Percentiles rank a stretch among this genome's conserved stretches.
Evolutionary conservation across 2,888 invertebrate species (phyloP).

Genomic region (Nephrocerus scutellatus): DNA sequence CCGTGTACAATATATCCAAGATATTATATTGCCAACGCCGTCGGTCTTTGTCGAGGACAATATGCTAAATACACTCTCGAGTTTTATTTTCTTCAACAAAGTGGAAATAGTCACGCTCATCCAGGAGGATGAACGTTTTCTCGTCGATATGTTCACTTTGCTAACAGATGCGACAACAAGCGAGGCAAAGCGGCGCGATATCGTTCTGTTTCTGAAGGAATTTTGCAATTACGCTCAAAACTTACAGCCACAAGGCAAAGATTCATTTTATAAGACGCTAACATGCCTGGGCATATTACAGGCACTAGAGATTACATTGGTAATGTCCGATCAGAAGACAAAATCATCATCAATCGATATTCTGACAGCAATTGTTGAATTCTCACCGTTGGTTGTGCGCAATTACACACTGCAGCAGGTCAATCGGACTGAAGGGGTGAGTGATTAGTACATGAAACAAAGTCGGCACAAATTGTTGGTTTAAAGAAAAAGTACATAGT

Average conservation of each 20-base stretch:
- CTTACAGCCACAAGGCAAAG: constrained; percentile 93
- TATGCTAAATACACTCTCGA: constrained; percentile 92
- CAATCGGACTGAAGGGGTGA: constrained; percentile 76
- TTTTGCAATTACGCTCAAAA: constrained; percentile 99
- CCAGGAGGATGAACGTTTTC: constrained; percentile 95
- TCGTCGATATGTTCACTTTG: constrained; percentile 89
- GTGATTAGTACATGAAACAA: no score
- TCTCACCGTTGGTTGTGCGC: constrained; percentile 92
- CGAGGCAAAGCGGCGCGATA: constrained; percentile 79
- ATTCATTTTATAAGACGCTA: constrained; percentile 93
- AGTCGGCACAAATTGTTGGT: no score
- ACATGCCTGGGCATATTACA: constrained; percentile 81
- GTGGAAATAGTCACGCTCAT: constrained; percentile 98
- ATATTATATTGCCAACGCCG: constrained; percentile 97
- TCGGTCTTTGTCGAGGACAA: constrained; percentile 99
- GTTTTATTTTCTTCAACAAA: constrained; percentile 99
- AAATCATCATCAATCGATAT: constrained; percentile 98
- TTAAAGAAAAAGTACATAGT: no score
- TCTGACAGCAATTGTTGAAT: constrained; percentile 95
- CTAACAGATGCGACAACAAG: constrained; percentile 84
- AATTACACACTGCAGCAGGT: constrained; percentile 95
- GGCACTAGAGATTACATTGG: constrained; percentile 82
- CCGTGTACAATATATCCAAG: constrained; percentile 98
- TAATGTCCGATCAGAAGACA: constrained; percentile 87
- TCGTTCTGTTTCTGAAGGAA: constrained; percentile 96